Evolutionary conservation across 2,113 vertebrate species (phyloP).

Genomic region (Nothoprocta perdicaria): DNA sequence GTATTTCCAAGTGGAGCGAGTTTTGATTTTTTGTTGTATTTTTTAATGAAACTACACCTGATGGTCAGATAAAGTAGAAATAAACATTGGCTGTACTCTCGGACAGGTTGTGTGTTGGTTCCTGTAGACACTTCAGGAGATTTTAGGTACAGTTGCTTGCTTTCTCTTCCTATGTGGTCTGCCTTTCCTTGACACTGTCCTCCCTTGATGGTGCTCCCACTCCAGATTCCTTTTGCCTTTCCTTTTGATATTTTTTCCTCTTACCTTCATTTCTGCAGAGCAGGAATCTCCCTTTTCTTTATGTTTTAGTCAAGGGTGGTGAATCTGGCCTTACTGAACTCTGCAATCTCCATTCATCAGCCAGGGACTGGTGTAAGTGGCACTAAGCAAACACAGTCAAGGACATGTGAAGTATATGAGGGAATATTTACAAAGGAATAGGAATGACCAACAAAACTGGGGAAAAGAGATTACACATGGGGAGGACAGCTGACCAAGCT

Average conservation of each 20-base stretch:
- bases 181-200: neutral
- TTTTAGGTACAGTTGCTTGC: neutral
- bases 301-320: accelerated
- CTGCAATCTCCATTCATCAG: neutral
- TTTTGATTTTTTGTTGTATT: neutral
- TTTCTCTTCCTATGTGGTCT: neutral
- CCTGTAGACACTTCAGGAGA: neutral
- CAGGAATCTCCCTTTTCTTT: accelerated
- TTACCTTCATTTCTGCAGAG: neutral
- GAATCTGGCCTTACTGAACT: neutral
- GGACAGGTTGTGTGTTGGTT: neutral
- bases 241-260: neutral
- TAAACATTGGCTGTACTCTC: neutral
- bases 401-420: too few species aligned
- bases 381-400: neutral
- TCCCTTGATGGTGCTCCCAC: neutral
- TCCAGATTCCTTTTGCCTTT: neutral
- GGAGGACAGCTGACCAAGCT: accelerated
- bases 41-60: neutral
- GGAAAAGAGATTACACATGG: accelerated
- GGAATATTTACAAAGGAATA: neutral
- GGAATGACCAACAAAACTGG: neutral
- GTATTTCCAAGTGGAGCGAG: neutral
- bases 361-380: neutral
- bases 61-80: neutral